Evolutionary conservation across 1,140 invertebrate genomes (phyloP).

Genomic region (Lanistes nyassanus): DNA sequence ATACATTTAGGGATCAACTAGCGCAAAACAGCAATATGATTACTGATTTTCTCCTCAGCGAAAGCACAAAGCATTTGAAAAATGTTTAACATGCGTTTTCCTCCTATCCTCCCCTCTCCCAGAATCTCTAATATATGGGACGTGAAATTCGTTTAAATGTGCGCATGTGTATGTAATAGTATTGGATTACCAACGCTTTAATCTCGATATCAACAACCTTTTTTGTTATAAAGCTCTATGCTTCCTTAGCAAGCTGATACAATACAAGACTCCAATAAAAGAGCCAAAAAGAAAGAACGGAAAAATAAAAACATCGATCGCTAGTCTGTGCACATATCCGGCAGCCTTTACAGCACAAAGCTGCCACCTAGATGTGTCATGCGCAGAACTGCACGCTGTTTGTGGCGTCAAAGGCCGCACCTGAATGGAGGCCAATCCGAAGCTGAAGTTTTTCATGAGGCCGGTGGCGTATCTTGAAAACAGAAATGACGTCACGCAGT

Average conservation of each 20-base stretch:
- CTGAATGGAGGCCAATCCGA: slow-evolving; percentile 53
- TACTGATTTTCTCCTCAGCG: neutral
- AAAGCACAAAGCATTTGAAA: neutral
- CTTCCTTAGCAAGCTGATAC: too few species aligned
- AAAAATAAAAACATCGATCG: too few species aligned
- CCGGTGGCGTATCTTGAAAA: slow-evolving; percentile 71
- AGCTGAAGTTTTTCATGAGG: slow-evolving; percentile 40
- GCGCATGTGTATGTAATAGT: slow-evolving; percentile 9
- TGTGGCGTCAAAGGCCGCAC: slow-evolving; percentile 37
- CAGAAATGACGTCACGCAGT: slow-evolving; percentile 67
- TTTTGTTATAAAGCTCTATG: too few species aligned
- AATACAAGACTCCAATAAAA: too few species aligned
- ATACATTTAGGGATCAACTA: neutral
- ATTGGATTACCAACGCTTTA: too few species aligned
- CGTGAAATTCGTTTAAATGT: slow-evolving; percentile 13
- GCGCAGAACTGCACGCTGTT: too few species aligned
- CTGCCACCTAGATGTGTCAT: too few species aligned
- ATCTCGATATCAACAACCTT: too few species aligned
- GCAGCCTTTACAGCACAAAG: too few species aligned
- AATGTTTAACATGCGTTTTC: neutral
- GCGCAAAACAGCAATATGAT: neutral
- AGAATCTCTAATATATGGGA: neutral
- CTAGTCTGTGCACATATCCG: too few species aligned
- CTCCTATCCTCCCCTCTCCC: neutral
- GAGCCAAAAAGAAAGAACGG: too few species aligned